Evolutionary conservation across 2,113 vertebrate species (phyloP).

Genomic region (Amazona vittata): DNA sequence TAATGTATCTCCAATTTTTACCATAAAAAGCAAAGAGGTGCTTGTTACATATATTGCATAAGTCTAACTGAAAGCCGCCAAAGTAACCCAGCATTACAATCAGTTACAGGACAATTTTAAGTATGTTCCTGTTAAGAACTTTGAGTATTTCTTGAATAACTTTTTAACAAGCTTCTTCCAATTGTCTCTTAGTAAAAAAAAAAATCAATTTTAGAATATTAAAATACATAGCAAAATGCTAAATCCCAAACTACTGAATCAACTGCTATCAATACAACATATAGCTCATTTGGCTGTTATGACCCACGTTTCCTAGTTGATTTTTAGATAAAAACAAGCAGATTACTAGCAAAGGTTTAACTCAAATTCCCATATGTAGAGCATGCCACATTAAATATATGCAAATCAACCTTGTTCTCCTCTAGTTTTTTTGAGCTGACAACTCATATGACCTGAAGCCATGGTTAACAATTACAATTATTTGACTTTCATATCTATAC

Average conservation of each 20-base stretch:
- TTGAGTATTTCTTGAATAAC: not conserved
- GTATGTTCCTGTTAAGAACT: not conserved
- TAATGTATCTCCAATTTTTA: not conserved
- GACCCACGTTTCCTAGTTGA: not conserved
- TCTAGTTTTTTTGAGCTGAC: conserved; percentile 48
- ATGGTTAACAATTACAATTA: conserved; percentile 67
- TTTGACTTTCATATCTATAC: conserved; percentile 68
- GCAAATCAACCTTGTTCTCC: conserved; percentile 49
- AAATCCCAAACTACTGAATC: not conserved
- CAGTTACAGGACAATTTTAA: not conserved
- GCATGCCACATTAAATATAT: conserved; percentile 53
- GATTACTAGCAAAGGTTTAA: conserved; percentile 59
- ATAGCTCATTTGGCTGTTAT: not conserved
- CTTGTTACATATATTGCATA: not conserved
- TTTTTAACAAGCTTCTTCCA: not conserved
- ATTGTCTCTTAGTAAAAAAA: not conserved
- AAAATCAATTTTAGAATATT: not conserved
- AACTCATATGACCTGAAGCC: conserved; percentile 64
- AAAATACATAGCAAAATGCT: not conserved
- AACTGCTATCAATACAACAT: not conserved
- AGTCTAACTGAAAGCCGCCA: not conserved
- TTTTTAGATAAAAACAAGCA: conserved; percentile 53
- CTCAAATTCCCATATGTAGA: conserved; percentile 52
- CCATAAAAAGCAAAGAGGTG: not conserved
- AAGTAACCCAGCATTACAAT: not conserved